These are phyloP conservation scores for Dolomedes plantarius DNA, from an alignment of 2,888 invertebrate genomes.

Conservation along the genomic window DNA sequence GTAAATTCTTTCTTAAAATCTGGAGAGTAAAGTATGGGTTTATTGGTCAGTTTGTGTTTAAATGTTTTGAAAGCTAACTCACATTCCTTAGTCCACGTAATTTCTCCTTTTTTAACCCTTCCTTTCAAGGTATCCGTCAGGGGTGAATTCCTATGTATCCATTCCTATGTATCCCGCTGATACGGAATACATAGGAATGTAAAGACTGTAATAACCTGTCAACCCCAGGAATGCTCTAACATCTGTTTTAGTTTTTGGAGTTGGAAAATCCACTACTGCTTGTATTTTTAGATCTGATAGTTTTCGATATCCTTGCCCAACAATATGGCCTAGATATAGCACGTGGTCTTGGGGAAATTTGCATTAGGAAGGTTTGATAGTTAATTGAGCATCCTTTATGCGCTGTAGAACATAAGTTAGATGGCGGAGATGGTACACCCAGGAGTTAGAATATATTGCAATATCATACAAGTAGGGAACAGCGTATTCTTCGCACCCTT, in stretches of 20 bases:
- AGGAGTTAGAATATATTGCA: constrained; percentile 27
- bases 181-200: background rate
- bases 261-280: constrained; percentile 46
- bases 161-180: constrained; percentile 7
- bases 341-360: constrained; percentile 7
- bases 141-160: constrained; percentile 17
- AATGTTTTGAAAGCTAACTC: background rate
- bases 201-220: constrained; percentile 35
- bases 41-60: background rate
- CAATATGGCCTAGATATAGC: constrained; percentile 1
- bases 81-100: background rate
- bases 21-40: background rate
- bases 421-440: background rate
- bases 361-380: constrained; percentile 17
- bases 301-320: background rate
- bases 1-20: background rate
- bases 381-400: background rate
- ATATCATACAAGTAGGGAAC: constrained; percentile 43
- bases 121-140: too few species aligned
- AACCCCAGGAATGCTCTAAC: constrained; percentile 53
- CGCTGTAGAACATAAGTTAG: background rate
- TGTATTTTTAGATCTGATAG: background rate
- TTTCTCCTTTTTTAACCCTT: constrained; percentile 8
- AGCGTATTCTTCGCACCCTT: constrained; percentile 22
- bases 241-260: constrained; percentile 30